Evolutionary conservation across 2,888 invertebrate species (phyloP).

Genomic region (Orthosia gothica): DNA sequence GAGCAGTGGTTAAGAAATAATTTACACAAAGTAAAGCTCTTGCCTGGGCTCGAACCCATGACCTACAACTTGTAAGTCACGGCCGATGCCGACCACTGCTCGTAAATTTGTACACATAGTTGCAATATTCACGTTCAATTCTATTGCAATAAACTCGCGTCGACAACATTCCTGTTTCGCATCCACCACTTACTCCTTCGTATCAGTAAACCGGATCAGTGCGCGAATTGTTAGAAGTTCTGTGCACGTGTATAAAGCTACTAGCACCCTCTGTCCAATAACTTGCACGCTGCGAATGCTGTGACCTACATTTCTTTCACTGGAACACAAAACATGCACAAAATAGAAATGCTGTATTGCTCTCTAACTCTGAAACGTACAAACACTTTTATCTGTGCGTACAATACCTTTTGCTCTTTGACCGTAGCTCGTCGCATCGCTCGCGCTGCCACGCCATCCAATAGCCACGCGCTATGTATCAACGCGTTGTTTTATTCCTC

Average conservation of each 20-base stretch:
- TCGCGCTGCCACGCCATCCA: constrained; percentile 23
- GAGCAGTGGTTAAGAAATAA: no score
- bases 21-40: no score
- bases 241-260: constrained; percentile 24
- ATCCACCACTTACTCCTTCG: constrained; percentile 15
- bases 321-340: constrained; percentile 48
- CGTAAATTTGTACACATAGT: background rate
- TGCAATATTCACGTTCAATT: background rate
- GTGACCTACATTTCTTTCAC: constrained; percentile 59
- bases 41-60: no score
- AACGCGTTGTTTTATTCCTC: constrained; percentile 75
- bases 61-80: no score
- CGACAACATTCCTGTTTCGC: constrained; percentile 32
- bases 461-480: constrained; percentile 55
- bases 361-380: constrained; percentile 42
- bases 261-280: constrained; percentile 34
- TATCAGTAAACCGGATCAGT: constrained; percentile 22
- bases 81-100: no score
- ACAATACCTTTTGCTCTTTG: constrained; percentile 57
- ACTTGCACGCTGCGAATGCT: constrained; percentile 44
- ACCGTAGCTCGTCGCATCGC: constrained; percentile 27
- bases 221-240: constrained; percentile 40
- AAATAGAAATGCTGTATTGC: constrained; percentile 50
- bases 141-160: constrained; percentile 1
- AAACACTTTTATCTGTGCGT: constrained; percentile 56